Conservation (phyloP, 2,113 vertebrate genomes). For the Arothron firmamentum region DNA sequence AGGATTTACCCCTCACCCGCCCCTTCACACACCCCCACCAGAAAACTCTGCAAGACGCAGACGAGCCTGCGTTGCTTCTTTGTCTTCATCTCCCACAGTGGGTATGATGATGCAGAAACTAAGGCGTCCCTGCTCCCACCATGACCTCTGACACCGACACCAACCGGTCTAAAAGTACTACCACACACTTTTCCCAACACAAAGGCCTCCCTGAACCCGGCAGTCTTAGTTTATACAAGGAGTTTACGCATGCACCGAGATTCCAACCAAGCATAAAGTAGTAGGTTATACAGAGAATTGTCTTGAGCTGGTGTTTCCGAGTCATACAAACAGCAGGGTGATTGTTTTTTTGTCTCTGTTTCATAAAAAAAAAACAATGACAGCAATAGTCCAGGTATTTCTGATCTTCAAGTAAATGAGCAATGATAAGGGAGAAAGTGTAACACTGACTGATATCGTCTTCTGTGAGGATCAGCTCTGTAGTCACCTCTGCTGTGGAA, state of each 20-base stretch:
- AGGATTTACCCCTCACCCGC: constrained; percentile 20
- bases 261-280: constrained; percentile 71
- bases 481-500: constrained; percentile 56
- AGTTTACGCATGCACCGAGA: constrained; percentile 74
- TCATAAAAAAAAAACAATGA: constrained; percentile 13
- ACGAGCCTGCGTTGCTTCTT: constrained; percentile 20
- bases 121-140: constrained; percentile 11
- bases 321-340: constrained; percentile 61
- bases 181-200: constrained; percentile 40
- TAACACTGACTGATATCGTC: constrained; percentile 40
- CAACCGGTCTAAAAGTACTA: constrained; percentile 40
- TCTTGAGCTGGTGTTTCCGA: constrained; percentile 74
- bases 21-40: not conserved
- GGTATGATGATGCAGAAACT: constrained; percentile 6
- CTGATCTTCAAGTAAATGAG: constrained; percentile 31
- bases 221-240: constrained; percentile 64
- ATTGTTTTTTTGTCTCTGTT: constrained; percentile 32
- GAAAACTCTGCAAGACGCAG: constrained; percentile 40
- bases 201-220: constrained; percentile 39
- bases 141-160: constrained; percentile 25
- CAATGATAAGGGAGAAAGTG: constrained; percentile 1
- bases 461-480: constrained; percentile 33
- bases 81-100: constrained; percentile 8
- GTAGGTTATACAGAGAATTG: constrained; percentile 67
- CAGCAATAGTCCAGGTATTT: constrained; percentile 29